Evolutionary conservation across 2,113 vertebrate genomes (phyloP).

Genomic region (Varanus komodoensis): DNA sequence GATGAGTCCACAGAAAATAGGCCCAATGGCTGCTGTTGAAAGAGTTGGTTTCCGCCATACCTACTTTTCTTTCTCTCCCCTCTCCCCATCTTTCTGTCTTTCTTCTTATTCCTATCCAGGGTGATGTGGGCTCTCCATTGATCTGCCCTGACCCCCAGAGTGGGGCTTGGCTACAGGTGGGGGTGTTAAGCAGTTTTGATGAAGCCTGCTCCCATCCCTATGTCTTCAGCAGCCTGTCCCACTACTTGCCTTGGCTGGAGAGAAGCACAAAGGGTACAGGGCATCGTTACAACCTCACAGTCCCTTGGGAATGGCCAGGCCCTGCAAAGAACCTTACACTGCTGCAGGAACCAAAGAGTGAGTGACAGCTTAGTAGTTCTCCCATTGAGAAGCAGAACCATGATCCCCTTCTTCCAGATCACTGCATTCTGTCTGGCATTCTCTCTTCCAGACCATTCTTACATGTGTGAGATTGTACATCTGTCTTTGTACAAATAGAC

Average conservation of each 20-base stretch:
- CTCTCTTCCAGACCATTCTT: neutral
- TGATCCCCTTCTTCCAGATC: neutral
- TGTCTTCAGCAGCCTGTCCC: slow-evolving; percentile 49
- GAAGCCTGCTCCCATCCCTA: slow-evolving; percentile 47
- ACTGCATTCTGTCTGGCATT: neutral
- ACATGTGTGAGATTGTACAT: neutral
- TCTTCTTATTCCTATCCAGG: slow-evolving; percentile 31
- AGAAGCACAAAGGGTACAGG: slow-evolving; percentile 23
- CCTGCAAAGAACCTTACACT: neutral
- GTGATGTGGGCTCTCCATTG: slow-evolving; percentile 52
- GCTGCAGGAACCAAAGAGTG: slow-evolving; percentile 44
- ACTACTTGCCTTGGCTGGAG: slow-evolving; percentile 48
- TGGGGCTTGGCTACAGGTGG: slow-evolving; percentile 51
- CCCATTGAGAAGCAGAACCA: too few species aligned
- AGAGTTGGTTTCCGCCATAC: neutral
- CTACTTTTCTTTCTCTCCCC: neutral
- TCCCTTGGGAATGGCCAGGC: slow-evolving; percentile 24
- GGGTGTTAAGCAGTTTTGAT: slow-evolving; percentile 50
- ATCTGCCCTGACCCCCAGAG: slow-evolving; percentile 40
- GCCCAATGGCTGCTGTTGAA: neutral
- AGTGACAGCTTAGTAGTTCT: neutral
- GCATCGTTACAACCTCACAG: neutral
- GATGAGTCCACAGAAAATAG: neutral
- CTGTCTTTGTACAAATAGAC: too few species aligned
- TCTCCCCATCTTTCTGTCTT: neutral